Conservation (phyloP, 2,113 vertebrate genomes). For the Chaenogobius annularis region DNA sequence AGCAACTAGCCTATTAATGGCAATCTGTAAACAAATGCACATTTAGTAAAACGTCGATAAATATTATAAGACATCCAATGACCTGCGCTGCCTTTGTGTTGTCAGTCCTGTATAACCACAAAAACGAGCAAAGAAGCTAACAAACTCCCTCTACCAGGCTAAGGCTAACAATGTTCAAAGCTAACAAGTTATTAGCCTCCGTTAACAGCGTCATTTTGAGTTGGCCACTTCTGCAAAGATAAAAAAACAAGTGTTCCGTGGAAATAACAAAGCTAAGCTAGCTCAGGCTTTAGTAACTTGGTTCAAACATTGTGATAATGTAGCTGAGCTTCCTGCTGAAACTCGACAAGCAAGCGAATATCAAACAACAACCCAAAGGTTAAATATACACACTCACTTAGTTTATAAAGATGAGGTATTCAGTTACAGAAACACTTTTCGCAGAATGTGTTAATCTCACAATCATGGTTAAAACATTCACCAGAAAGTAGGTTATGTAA, state of each 20-base stretch:
- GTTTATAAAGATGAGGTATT: constrained; percentile 18
- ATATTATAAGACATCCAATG: not conserved
- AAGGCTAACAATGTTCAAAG: constrained; percentile 45
- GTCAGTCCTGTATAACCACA: constrained; percentile 38
- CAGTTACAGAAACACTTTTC: constrained; percentile 24
- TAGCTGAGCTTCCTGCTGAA: constrained; percentile 18
- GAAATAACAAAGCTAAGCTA: constrained; percentile 22
- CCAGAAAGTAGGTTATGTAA: not conserved
- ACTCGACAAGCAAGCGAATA: constrained; percentile 29
- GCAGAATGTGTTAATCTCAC: constrained; percentile 15
- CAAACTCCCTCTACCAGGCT: constrained; percentile 33
- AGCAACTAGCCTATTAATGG: not conserved
- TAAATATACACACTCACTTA: constrained; percentile 8
- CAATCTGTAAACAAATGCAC: constrained; percentile 11
- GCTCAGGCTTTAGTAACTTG: constrained; percentile 15
- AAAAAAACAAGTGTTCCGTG: constrained; percentile 22
- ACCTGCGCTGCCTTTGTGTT: constrained; percentile 18
- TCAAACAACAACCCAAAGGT: constrained; percentile 6
- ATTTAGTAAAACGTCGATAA: not conserved
- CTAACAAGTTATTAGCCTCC: constrained; percentile 40
- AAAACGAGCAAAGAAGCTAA: constrained; percentile 23
- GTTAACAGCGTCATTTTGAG: constrained; percentile 37
- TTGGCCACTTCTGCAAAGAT: constrained; percentile 14
- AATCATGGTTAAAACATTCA: not conserved
- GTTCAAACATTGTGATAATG: not conserved